These are phyloP conservation scores for Rhingia rostrata DNA, from an alignment of 2,888 invertebrate species.

Conservation along the genomic window DNA sequence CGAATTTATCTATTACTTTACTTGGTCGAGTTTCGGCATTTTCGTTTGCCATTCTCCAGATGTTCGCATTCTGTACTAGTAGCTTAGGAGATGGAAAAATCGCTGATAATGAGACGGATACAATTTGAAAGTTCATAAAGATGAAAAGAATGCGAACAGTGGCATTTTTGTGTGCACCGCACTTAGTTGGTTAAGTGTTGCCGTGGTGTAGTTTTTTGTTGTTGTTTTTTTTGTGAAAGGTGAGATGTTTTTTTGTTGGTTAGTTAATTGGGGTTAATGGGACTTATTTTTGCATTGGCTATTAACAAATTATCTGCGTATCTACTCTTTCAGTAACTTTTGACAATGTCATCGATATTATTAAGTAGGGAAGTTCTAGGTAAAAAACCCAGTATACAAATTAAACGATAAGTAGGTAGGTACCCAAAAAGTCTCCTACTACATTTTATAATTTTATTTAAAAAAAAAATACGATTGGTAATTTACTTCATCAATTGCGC, in stretches of 20 bases:
- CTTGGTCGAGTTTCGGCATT: constrained; percentile 4
- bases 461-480: too few relatives aligned
- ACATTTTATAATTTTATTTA: too few relatives aligned
- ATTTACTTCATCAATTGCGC: too few relatives aligned
- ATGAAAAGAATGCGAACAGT: constrained; percentile 34
- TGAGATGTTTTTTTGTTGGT: neutral
- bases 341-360: too few relatives aligned
- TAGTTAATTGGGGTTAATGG: too few relatives aligned
- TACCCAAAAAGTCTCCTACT: too few relatives aligned
- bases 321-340: too few relatives aligned
- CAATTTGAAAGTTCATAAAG: constrained; percentile 28
- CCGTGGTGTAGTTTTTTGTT: neutral
- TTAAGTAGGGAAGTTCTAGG: too few relatives aligned
- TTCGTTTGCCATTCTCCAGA: constrained; percentile 47
- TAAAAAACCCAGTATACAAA: too few relatives aligned
- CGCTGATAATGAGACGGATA: constrained; percentile 13
- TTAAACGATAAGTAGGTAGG: too few relatives aligned
- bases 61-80: constrained; percentile 39
- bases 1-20: constrained; percentile 1
- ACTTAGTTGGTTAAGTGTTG: constrained; percentile 20
- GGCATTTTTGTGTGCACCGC: constrained; percentile 26
- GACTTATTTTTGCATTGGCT: too few relatives aligned
- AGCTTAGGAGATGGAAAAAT: constrained; percentile 25
- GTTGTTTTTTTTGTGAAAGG: neutral
- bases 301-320: too few relatives aligned